Base-by-base conservation (phyloP, 37 sponge, comb jelly and placozoan genomes). In the Mnemiopsis leidyi region DNA sequence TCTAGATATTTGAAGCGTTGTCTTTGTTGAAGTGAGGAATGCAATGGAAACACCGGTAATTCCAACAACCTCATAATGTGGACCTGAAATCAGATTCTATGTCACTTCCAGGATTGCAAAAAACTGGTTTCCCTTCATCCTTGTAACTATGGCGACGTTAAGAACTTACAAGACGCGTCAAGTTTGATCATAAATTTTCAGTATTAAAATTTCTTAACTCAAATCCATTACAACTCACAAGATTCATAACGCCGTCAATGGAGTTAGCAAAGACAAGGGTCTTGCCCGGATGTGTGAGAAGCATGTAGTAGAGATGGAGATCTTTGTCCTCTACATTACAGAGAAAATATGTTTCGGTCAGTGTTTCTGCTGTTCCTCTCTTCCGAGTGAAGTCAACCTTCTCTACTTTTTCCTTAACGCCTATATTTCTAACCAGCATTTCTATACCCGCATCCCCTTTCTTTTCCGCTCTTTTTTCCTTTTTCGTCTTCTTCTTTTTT, bases 1-100 rank as follows among this genome's bases (percentile, higher is more conserved):
- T 99, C 99, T n/a, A 99, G 82, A 40, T 95, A 97, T 79, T 97
- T 96, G n/a, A 99, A 93, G 73, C 97, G 69, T 83, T 97, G 97
- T 92, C 96, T 88, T 93, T 98, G 99, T 83, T 98, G 99, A 95
- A 98, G 94, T n/a, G 94, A 93, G 26, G 99, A 96, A 69, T 99
- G 99, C 2, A 99, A 97, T 18, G 95, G 94, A 76, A 93, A 93
- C 18, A 95, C 95, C 0, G 76, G 37, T n/a, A 96, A 36, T 21
- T 73, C 40, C 33, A 99, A 94, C 30, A 95, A 93, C 38, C 92
- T 94, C 61, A 98, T 94, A 0, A 95, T 34, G 5, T 95, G 90
- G 9, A 93, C 82, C 38, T 97, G 94, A 38, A 25, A 28, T 13
- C 30, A 71, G n/a, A n/a, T n/a, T n/a, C n/a, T 13, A 67, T 67